Evolutionary conservation across 2,888 invertebrate genomes (phyloP).

Genomic region (Andrena praecox): DNA sequence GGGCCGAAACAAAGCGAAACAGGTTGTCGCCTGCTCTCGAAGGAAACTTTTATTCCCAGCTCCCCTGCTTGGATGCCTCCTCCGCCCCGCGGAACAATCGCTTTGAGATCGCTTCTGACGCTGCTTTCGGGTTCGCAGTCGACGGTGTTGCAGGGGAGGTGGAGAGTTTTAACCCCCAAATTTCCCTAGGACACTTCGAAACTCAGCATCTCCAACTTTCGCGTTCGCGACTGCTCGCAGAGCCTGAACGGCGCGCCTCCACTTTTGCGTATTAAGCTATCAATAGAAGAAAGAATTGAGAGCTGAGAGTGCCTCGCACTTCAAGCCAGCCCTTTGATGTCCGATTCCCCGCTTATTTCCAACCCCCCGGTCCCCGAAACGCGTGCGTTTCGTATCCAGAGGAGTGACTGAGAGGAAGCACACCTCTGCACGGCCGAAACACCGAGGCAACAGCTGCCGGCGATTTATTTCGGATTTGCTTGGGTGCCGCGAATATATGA

Average conservation of each 20-base stretch:
- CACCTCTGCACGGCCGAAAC: conserved; percentile 61
- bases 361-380: not conserved
- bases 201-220: too few relatives aligned
- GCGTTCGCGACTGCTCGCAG: too few relatives aligned
- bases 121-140: too few relatives aligned
- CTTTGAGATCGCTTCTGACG: not conserved
- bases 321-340: not conserved
- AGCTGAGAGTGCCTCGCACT: not conserved
- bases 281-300: not conserved
- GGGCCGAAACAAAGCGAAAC: conserved; percentile 47
- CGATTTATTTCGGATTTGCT: conserved; percentile 83
- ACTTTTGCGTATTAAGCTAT: not conserved
- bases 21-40: conserved; percentile 44
- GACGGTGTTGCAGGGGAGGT: too few relatives aligned
- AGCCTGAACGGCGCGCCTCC: too few relatives aligned
- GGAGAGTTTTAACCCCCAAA: too few relatives aligned
- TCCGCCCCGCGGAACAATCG: not conserved
- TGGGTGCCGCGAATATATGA: conserved; percentile 53
- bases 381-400: not conserved
- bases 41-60: not conserved
- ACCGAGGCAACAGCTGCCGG: conserved; percentile 81
- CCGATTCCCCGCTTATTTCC: not conserved
- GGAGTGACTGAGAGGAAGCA: not conserved
- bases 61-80: not conserved
- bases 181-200: too few relatives aligned